Percentiles rank a stretch among this genome's conserved stretches.
phyloP scores from a whole-genome alignment of 2,113 vertebrate species.

The Aspiorhynchus laticeps region DNA sequence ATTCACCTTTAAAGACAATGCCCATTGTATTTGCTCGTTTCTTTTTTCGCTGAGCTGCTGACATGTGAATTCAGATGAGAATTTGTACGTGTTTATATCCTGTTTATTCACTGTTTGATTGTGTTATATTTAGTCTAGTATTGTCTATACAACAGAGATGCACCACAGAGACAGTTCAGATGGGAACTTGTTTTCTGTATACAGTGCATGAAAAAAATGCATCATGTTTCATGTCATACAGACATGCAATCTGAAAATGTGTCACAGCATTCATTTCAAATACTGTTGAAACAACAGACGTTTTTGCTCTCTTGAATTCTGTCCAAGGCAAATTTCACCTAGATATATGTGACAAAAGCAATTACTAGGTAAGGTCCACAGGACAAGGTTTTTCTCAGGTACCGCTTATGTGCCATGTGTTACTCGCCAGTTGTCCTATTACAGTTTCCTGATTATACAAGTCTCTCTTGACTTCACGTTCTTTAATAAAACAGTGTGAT shows the following conservation, averaged over 20 bases:
- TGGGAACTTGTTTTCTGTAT: not conserved
- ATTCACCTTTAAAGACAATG: conserved; percentile 39
- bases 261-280: not conserved
- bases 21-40: conserved; percentile 30
- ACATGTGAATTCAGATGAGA: not conserved
- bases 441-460: not conserved
- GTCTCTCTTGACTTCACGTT: not conserved
- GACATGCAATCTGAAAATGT: not conserved
- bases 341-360: conserved; percentile 5
- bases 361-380: not conserved
- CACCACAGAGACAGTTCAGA: not conserved
- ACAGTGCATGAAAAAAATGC: too few species aligned
- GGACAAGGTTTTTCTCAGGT: not conserved
- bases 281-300: not conserved
- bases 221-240: not conserved
- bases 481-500: not conserved
- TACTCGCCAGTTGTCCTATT: not conserved
- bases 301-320: not conserved
- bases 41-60: not conserved
- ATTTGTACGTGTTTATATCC: not conserved
- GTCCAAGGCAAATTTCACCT: not conserved
- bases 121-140: not conserved
- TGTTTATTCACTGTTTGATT: conserved; percentile 10
- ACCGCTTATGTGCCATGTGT: not conserved
- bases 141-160: not conserved